Percentiles rank a stretch among this genome's conserved stretches.
phyloP scores from a whole-genome alignment of 2,113 vertebrate genomes.

The Cacatua alba region DNA sequence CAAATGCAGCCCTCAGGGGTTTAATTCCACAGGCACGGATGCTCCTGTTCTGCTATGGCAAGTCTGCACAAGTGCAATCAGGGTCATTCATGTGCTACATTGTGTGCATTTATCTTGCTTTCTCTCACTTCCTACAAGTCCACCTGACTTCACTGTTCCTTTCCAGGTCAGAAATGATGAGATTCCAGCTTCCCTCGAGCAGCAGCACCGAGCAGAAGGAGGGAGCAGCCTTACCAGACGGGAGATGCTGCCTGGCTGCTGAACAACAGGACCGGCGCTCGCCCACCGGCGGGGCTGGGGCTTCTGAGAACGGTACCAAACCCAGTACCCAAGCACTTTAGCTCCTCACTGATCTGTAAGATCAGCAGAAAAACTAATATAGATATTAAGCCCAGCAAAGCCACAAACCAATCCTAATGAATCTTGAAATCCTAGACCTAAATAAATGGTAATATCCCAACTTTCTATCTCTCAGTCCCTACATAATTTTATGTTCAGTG shows the following conservation, averaged over 20 bases:
- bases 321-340: background rate
- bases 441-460: background rate
- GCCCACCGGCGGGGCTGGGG: conserved; percentile 73
- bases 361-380: background rate
- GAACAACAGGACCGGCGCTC: conserved; percentile 67
- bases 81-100: background rate
- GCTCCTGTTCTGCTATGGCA: background rate
- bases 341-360: background rate
- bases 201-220: conserved; percentile 22
- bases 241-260: conserved; percentile 44
- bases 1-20: background rate
- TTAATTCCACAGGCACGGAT: background rate
- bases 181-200: conserved; percentile 9
- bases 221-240: background rate
- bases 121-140: background rate
- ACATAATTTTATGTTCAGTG: background rate
- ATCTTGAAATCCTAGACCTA: background rate
- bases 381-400: background rate
- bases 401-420: background rate
- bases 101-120: rapidly evolving
- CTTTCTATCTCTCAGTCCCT: background rate
- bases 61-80: background rate
- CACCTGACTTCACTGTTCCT: background rate
- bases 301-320: conserved; percentile 75
- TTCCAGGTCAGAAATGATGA: conserved; percentile 75